Base-by-base conservation (phyloP, 1,140 invertebrate genomes). In the Polypedilum vanderplanki region DNA sequence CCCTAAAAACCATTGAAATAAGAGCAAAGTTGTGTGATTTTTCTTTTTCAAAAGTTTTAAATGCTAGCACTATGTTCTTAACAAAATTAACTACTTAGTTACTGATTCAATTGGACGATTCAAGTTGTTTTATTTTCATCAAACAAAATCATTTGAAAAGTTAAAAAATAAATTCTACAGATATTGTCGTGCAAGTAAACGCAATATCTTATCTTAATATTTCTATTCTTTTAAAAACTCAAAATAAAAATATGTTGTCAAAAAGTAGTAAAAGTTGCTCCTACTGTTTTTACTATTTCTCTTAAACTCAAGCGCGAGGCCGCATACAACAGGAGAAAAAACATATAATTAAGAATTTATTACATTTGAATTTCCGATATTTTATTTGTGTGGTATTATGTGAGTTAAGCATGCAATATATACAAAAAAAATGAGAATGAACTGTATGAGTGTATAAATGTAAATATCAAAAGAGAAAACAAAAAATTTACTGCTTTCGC, bases 331-430 rank as follows among this genome's bases (percentile, higher is more conserved):
- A 57, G n/a, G 46, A 57, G 46, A 8, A 15, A 57, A 57, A 57
- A 57, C 12, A 57, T 57, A 57, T 57, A 57, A 57, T 57, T 57
- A 57, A 57, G 46, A 57, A 57, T 57, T 57, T 57, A 57, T 57
- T 57, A 12, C 46, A 57, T 57, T 57, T 57, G 46, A 57, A 57
- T 57, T 57, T 57, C 46, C 46, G 10, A 57, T 57, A 57, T 57
- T 57, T 57, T n/a, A 57, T 57, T 57, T 57, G 46, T 57, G 15
- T 57, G 46, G 3, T 3, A 57, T 57, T 57, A 57, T 57, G 46
- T 57, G 46, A 57, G 46, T n/a, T 57, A 57, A n/a, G 46, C 46
- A 57, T 57, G 46, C 46, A 57, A 57, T 57, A 12, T 15, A 33
- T 5, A 33, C 24, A 33, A 33, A 33, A 33, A 33, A 3, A 33